These are phyloP conservation scores for Ara ararauna DNA, from an alignment of 2,797 vertebrate genomes.

Conservation along the genomic window DNA sequence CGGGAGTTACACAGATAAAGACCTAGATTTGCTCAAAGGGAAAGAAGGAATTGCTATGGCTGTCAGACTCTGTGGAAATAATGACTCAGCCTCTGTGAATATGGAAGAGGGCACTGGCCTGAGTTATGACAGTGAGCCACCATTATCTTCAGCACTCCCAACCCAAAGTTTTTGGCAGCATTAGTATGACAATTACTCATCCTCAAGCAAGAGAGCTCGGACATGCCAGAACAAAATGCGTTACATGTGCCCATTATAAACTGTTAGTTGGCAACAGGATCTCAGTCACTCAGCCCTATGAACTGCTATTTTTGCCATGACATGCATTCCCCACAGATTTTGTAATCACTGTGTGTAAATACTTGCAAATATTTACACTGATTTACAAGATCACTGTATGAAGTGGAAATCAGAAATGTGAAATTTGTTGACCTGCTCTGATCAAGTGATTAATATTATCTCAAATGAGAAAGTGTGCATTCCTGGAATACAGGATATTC, in stretches of 20 bases:
- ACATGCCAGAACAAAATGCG: not conserved
- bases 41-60: not conserved
- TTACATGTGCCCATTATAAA: not conserved
- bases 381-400: not conserved
- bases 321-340: not conserved
- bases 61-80: not conserved
- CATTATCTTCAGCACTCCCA: not conserved
- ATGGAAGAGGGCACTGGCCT: fast-evolving
- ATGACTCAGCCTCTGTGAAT: not conserved
- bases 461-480: not conserved
- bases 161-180: not conserved
- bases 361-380: not conserved
- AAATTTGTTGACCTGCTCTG: not conserved
- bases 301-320: not conserved
- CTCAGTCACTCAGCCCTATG: not conserved
- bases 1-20: not conserved
- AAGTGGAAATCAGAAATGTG: not conserved
- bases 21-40: not conserved
- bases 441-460: not conserved
- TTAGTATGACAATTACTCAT: not conserved
- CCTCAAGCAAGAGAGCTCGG: not conserved
- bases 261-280: not conserved
- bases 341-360: not conserved
- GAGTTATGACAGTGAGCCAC: not conserved
- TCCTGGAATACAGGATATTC: not conserved